Evolutionary conservation across 2,888 invertebrate genomes (phyloP).

Genomic region (Mantis religiosa): DNA sequence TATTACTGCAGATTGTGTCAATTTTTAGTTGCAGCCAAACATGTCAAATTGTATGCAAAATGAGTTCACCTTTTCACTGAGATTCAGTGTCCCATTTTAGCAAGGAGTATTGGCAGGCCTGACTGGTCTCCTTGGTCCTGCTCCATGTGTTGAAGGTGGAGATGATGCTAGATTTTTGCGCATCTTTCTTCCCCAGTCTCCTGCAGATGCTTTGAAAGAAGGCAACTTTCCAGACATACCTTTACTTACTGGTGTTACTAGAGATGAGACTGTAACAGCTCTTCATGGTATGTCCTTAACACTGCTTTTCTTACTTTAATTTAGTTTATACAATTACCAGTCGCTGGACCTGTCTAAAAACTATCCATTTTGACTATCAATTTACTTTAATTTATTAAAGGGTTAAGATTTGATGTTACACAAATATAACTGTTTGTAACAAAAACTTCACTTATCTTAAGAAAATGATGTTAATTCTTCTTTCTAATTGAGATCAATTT

Average conservation of each 20-base stretch:
- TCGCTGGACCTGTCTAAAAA: too few species aligned
- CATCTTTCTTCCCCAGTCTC: constrained; percentile 58
- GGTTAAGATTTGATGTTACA: too few species aligned
- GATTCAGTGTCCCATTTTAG: background rate
- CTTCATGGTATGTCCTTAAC: constrained; percentile 49
- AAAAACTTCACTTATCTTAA: too few species aligned
- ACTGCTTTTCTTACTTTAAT: background rate
- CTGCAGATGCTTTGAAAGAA: constrained; percentile 56
- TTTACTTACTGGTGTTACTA: constrained; percentile 67
- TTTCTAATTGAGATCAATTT: too few species aligned
- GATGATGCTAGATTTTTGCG: constrained; percentile 65
- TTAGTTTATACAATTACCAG: background rate
- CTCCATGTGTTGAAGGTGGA: constrained; percentile 63
- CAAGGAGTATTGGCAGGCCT: constrained; percentile 61
- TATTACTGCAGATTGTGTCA: too few species aligned
- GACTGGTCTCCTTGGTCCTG: constrained; percentile 55
- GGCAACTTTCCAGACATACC: constrained; percentile 57
- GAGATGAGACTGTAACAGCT: constrained; percentile 65
- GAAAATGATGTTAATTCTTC: too few species aligned
- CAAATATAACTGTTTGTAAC: too few species aligned
- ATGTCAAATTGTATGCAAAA: too few species aligned
- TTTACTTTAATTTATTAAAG: background rate
- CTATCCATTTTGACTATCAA: background rate
- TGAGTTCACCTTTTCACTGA: too few species aligned
- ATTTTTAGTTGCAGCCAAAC: too few species aligned